Evolutionary conservation across 1,140 invertebrate genomes (phyloP).

Genomic region (Papilio dardanus): DNA sequence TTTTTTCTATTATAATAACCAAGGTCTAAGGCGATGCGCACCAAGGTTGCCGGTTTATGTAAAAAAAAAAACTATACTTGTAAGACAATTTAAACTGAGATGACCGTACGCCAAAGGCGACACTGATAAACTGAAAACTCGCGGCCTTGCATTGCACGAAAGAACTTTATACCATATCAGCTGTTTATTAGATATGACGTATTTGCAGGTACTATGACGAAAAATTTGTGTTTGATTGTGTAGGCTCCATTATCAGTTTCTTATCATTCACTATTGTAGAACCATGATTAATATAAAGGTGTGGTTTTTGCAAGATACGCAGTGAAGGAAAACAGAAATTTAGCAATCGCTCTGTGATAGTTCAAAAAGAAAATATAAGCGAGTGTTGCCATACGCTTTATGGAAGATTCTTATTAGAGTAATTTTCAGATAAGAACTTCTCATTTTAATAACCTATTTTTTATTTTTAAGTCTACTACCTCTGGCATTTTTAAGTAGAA

Average conservation of each 20-base stretch:
- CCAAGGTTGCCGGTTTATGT: conserved; percentile 57
- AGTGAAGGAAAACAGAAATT: conserved; percentile 26
- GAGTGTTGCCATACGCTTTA: not conserved
- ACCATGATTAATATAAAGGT: conserved; percentile 19
- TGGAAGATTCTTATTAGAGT: not conserved
- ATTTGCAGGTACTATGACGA: conserved; percentile 56
- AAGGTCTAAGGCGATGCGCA: conserved; percentile 40
- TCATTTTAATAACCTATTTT: no score
- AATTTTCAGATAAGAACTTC: not conserved
- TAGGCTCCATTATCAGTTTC: conserved; percentile 27
- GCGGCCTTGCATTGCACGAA: conserved; percentile 51
- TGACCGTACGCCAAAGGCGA: conserved; percentile 43
- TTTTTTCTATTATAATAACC: conserved; percentile 44
- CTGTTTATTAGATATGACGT: conserved; percentile 55
- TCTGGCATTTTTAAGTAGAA: no score
- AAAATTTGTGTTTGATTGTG: conserved; percentile 41
- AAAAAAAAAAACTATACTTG: conserved; percentile 42
- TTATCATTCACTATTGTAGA: conserved; percentile 25
- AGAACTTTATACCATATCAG: conserved; percentile 55
- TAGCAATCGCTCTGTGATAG: not conserved
- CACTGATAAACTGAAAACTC: conserved; percentile 56
- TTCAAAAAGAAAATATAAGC: not conserved
- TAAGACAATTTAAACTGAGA: conserved; percentile 21
- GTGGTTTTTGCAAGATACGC: conserved; percentile 2
- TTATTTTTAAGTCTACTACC: no score